Conservation (phyloP, 2,797 vertebrate genomes). For the Gymnothorax reevesii region DNA sequence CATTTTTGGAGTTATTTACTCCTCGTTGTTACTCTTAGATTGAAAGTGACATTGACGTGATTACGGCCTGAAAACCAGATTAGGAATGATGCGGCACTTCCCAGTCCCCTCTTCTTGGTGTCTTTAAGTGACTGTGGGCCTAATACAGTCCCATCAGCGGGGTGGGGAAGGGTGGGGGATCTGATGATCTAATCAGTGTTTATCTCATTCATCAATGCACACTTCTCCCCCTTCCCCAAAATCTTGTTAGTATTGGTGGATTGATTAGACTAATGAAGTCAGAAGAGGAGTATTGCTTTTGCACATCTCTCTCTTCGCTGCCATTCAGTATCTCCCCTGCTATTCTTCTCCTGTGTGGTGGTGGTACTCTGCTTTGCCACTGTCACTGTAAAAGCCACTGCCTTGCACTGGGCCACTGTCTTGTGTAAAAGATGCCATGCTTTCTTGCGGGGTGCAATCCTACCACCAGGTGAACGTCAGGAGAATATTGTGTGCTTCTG, state of each 20-base stretch:
- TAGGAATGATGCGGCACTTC: constrained; percentile 73
- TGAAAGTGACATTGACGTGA: constrained; percentile 85
- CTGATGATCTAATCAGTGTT: constrained; percentile 78
- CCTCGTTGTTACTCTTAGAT: constrained; percentile 79
- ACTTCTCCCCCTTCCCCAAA: constrained; percentile 71
- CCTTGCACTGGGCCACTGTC: no score
- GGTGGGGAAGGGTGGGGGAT: constrained; percentile 44
- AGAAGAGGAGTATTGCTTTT: constrained; percentile 68
- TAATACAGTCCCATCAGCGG: constrained; percentile 28
- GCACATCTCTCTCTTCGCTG: constrained; percentile 37
- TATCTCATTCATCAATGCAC: constrained; percentile 74
- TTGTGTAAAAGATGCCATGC: not conserved
- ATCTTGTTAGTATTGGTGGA: constrained; percentile 76
- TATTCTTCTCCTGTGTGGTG: not conserved
- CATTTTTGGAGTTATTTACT: constrained; percentile 75
- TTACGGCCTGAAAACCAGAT: constrained; percentile 81
- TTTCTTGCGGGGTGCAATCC: not conserved
- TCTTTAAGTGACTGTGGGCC: constrained; percentile 44
- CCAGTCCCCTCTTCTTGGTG: constrained; percentile 50
- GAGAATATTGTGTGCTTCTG: constrained; percentile 39
- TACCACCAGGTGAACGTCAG: not conserved
- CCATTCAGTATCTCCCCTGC: constrained; percentile 19
- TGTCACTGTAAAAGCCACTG: no score
- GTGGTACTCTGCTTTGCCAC: not conserved
- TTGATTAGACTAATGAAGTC: constrained; percentile 82